These are phyloP conservation scores for Cacatua alba DNA, from an alignment of 2,113 vertebrate genomes.

Conservation along the genomic window DNA sequence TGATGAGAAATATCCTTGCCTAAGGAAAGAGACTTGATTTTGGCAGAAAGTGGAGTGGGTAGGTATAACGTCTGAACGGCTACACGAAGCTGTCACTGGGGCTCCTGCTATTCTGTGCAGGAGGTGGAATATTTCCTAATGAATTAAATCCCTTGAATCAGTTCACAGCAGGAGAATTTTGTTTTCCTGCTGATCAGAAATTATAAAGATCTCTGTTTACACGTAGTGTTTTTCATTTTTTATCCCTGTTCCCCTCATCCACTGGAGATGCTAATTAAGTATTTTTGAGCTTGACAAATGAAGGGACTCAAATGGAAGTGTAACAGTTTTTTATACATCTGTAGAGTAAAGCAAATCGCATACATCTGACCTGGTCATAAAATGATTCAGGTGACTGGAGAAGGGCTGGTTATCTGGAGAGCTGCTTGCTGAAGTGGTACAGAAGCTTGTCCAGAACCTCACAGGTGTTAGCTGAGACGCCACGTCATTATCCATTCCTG, in stretches of 20 bases:
- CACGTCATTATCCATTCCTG: rapidly evolving
- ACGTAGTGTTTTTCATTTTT: background rate
- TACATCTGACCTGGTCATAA: background rate
- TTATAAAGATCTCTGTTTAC: background rate
- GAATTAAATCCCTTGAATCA: background rate
- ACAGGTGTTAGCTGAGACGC: background rate
- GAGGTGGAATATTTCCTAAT: background rate
- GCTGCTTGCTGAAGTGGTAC: rapidly evolving
- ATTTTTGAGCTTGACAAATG: background rate
- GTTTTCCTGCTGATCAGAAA: background rate
- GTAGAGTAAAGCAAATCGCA: background rate
- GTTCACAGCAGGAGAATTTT: background rate
- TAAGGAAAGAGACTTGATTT: background rate
- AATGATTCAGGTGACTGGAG: background rate
- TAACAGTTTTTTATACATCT: background rate
- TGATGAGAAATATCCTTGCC: background rate
- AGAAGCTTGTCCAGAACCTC: background rate
- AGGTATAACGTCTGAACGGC: background rate
- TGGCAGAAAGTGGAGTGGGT: background rate
- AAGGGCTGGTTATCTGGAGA: background rate
- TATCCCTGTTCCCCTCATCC: background rate
- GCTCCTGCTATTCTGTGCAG: background rate
- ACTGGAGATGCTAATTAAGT: background rate
- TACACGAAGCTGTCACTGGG: background rate
- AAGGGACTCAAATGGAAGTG: background rate